Base-by-base conservation (phyloP, 2,797 vertebrate genomes). In the Liparis tanakae region DNA sequence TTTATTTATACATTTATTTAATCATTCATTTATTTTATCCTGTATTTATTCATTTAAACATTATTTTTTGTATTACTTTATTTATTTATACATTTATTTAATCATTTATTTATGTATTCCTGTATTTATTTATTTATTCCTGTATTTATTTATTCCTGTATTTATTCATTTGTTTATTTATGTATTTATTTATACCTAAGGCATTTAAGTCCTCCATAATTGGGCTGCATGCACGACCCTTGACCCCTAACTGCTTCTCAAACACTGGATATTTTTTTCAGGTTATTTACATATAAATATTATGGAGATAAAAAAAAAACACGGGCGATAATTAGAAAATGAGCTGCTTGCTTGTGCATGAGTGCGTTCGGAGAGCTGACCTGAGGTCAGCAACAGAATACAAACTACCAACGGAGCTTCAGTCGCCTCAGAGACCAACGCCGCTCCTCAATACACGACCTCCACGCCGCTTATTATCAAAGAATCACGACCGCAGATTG, bases 331-430 rank as follows among this genome's bases (percentile, higher is more conserved):
- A 30, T 12, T 41, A 13, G 34, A 4, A 67, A 55, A 41, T 30
- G 15, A 43, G 3, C 0, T 62, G 15, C 13, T 43, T 20, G 15
- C 60, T 44, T 14, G 62, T 30, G 44, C 51, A 63, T 64, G 63
- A 72, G 44, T 46, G 44, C 9, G 48, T 57, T 18, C 1, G 3
- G 15, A 46, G 44, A 46, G 15, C 44, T 75, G 57, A 61, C 55
- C 50, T 37, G 44, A 70, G 68, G 30, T 66, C 67, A 71, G 36
- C 14, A 53, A 53, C 64, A 41, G 48, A 58, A 54, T 37, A 41
- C 8, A 37, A 37, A 37, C 37, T n/a, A 41, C 37, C 20, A 61
- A 37, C 25, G 25, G 36, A 7, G 1, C 14, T 7, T 65, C 20
- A 8, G 10, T 18, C 34, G 15, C 43, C 46, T 79, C 50, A 18